Evolutionary conservation across 2,113 vertebrate species (phyloP), one percentile per base, ranked within the genome.

Genomic region (Melanocharis versteri): DNA sequence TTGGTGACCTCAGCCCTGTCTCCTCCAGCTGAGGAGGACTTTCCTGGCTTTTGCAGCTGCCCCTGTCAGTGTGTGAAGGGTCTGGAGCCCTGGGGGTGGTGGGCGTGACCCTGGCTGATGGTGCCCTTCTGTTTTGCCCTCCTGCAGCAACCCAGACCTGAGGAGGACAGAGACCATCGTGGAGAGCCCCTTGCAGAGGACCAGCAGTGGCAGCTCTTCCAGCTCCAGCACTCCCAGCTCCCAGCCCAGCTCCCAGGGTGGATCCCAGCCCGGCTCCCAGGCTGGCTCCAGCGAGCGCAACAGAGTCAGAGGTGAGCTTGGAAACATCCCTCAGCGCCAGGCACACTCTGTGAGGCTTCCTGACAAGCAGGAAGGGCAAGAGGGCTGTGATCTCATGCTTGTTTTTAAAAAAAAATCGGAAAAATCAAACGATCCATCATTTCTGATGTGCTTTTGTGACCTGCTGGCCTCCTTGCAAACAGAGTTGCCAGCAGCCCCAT

Each of bases 191-290:
- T 96, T 99, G 93, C 99, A 99, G 97, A 98, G 99, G 97, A 99
- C 98, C 56, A 99, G 99, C 98, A 99, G 99, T 2, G 99, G 99
- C 96, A 99, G 99, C 92, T 99, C 99, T 45, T 99, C 99, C 97
- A 99, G 99, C 96, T 99, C 99, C 96, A 99, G 99, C 98, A 99
- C 98, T 31, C 99, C 99, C 23, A 99, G 99, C 93, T 98, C 98
- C 61, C 98, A 98, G 95, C 98, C 98, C 92, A 98, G 98, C 95
- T 99, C 99, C 73, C 99, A 99, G 83, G 99, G 98, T 1, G 99
- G 99, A 14, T 99, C 99, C 15, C 98, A 98, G 95, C 98, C 98
- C 0, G 98, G 98, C 56, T 98, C 98, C 7, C 98, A 98, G 90
- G 98, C 98, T 28, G 98, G 98, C 37, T 99, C 99, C 96, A 99